phyloP scores from a whole-genome alignment of 2,797 vertebrate genomes.

The Hippopotamyrus pictus region DNA sequence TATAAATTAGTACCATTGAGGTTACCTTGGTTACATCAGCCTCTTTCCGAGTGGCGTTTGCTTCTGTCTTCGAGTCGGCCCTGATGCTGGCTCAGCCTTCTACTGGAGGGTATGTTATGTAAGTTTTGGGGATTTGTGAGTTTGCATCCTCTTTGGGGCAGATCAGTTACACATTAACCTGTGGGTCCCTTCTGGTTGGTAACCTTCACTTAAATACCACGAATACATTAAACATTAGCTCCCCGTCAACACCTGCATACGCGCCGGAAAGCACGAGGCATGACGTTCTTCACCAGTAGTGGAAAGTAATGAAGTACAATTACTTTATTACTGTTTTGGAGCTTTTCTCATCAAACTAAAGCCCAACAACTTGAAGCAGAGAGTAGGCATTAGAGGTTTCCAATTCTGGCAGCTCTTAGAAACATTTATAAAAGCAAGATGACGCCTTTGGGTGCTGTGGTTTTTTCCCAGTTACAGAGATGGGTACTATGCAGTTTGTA shows the following conservation, averaged over 20 bases:
- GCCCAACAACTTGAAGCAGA: not conserved
- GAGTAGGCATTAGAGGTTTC: not conserved
- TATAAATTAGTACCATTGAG: not conserved
- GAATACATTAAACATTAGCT: not conserved
- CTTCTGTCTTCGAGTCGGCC: not conserved
- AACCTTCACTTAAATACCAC: not conserved
- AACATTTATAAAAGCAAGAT: not conserved
- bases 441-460: not conserved
- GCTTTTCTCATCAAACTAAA: not conserved
- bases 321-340: not conserved
- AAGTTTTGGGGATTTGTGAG: not conserved
- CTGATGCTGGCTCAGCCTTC: not conserved
- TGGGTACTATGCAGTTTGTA: not conserved
- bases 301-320: not conserved
- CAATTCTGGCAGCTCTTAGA: not conserved
- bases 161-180: not conserved
- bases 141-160: not conserved
- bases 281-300: not conserved
- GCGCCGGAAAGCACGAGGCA: not conserved
- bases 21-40: not conserved
- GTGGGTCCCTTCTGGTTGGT: not conserved
- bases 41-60: not conserved
- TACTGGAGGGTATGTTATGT: not conserved
- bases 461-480: not conserved
- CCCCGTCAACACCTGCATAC: not conserved